Evolutionary conservation across 2,888 invertebrate genomes (phyloP).

Genomic region (Brachynemurus nebulosus): DNA sequence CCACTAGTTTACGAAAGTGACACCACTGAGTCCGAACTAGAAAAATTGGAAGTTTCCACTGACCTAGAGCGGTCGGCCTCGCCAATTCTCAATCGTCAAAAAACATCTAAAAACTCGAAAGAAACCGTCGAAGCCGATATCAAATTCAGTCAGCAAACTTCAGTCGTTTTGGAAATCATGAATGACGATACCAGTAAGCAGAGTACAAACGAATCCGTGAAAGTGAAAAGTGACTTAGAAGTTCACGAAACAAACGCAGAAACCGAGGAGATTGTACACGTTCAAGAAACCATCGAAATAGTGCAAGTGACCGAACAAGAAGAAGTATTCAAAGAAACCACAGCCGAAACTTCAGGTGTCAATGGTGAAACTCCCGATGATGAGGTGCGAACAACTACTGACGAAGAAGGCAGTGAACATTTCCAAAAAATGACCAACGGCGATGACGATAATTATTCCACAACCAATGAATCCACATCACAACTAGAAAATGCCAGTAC

Average conservation of each 20-base stretch:
- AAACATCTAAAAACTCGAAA: not conserved
- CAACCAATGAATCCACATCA: not conserved
- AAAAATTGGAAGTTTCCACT: not conserved
- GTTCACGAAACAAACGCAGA: not conserved
- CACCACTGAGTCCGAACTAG: not conserved
- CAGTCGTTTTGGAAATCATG: not conserved
- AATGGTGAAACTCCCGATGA: not conserved
- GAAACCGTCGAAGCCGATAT: not conserved
- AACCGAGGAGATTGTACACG: not conserved
- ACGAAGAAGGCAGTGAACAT: too few species aligned
- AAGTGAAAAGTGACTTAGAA: not conserved
- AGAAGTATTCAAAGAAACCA: too few species aligned
- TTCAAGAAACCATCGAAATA: not conserved
- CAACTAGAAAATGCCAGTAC: not conserved
- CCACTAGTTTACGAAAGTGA: slow-evolving; percentile 1
- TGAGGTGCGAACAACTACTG: not conserved
- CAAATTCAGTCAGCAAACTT: not conserved
- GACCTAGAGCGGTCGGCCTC: not conserved
- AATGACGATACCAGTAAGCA: too few species aligned
- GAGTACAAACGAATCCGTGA: too few species aligned
- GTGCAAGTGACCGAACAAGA: not conserved
- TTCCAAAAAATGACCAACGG: not conserved
- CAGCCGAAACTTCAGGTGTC: not conserved
- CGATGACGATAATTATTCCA: not conserved
- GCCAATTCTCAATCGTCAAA: not conserved